Evolutionary conservation across 1,140 invertebrate species (phyloP).

Genomic region (Sesamia nonagrioides): DNA sequence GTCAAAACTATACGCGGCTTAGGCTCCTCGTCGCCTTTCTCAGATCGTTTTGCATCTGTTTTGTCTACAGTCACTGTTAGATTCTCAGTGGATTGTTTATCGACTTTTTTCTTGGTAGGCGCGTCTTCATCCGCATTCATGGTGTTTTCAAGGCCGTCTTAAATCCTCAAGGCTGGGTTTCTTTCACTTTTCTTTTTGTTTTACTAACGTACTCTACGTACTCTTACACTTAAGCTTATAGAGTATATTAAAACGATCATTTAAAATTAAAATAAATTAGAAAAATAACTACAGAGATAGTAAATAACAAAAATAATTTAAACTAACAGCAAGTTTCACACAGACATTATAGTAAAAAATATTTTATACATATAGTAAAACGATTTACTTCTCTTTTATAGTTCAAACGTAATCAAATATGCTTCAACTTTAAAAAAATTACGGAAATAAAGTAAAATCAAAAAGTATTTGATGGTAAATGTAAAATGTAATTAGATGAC

Average conservation of each 20-base stretch:
- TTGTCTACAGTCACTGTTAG: slow-evolving; percentile 67
- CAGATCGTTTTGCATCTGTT: slow-evolving; percentile 63
- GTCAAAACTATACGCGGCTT: slow-evolving; percentile 86
- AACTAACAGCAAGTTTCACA: neutral
- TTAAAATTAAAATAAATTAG: neutral
- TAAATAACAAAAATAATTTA: neutral
- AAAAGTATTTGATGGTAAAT: too few relatives aligned
- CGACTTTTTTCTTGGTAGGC: slow-evolving; percentile 70
- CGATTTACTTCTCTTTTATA: too few relatives aligned
- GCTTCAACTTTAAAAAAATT: too few relatives aligned
- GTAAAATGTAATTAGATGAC: too few relatives aligned
- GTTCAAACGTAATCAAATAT: too few relatives aligned
- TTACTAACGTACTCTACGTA: neutral
- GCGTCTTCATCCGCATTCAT: slow-evolving; percentile 73
- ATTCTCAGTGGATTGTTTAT: slow-evolving; percentile 62
- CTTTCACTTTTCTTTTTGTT: slow-evolving; percentile 22
- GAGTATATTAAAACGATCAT: neutral
- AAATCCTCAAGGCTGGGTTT: slow-evolving; percentile 38
- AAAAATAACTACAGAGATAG: neutral
- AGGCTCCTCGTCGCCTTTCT: slow-evolving; percentile 72
- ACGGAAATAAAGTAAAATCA: too few relatives aligned
- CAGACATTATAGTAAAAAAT: neutral
- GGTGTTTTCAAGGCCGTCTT: slow-evolving; percentile 59
- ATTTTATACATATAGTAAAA: neutral
- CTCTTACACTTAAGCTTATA: neutral